Evolutionary conservation across 2,797 vertebrate genomes (phyloP).

Genomic region (Coregonus ussuriensis): DNA sequence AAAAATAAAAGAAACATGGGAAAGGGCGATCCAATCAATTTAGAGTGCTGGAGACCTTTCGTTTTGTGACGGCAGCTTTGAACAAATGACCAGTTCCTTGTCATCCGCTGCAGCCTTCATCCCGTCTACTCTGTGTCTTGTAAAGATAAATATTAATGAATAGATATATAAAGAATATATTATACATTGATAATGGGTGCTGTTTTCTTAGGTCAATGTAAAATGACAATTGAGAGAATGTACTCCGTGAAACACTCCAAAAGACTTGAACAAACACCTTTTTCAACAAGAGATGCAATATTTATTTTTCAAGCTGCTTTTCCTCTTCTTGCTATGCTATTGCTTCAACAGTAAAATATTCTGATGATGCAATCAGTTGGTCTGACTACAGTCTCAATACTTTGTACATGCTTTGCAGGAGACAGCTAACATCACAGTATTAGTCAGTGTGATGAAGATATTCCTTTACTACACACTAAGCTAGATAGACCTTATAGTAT

Average conservation of each 20-base stretch:
- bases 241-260: conserved; percentile 69
- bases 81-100: conserved; percentile 51
- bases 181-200: conserved; percentile 20
- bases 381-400: conserved; percentile 43
- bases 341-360: conserved; percentile 45
- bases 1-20: background rate
- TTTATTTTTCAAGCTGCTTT: conserved; percentile 78
- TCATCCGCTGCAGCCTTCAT: conserved; percentile 17
- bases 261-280: conserved; percentile 74
- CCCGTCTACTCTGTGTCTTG: conserved; percentile 5
- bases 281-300: conserved; percentile 62
- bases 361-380: conserved; percentile 50
- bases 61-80: conserved; percentile 69
- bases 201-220: conserved; percentile 52
- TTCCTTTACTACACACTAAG: conserved; percentile 28
- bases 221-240: conserved; percentile 75
- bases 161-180: conserved; percentile 13
- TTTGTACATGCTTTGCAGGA: background rate
- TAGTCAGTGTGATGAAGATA: conserved; percentile 47
- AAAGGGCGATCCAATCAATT: conserved; percentile 5
- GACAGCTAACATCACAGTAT: conserved; percentile 40
- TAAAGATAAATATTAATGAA: no score
- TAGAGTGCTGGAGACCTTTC: conserved; percentile 19
- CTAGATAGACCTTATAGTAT: conserved; percentile 28
- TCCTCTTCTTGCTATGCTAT: conserved; percentile 52